Conservation (phyloP, 2,888 invertebrate genomes). For the Acleris sparsana region DNA sequence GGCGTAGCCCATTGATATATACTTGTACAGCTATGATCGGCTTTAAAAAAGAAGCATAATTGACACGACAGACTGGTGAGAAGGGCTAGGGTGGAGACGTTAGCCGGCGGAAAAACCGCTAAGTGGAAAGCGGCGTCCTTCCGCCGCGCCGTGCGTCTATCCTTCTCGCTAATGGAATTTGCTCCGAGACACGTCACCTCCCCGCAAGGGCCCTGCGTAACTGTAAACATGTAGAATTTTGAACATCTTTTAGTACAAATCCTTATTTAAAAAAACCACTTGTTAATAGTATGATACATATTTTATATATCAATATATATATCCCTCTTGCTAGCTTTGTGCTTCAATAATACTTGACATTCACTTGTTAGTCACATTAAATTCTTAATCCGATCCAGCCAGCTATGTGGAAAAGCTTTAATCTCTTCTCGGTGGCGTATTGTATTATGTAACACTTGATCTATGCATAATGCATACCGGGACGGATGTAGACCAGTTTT, state of each 20-base stretch:
- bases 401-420: no score
- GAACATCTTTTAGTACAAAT: conserved; percentile 14
- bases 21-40: conserved; percentile 1
- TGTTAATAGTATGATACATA: no score
- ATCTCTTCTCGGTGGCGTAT: not conserved
- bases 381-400: no score
- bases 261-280: no score
- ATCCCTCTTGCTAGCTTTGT: no score
- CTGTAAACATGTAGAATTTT: conserved; percentile 20
- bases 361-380: no score
- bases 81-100: conserved; percentile 37
- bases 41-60: conserved; percentile 37
- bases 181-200: conserved; percentile 48
- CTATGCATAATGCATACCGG: no score
- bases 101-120: conserved; percentile 54
- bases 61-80: conserved; percentile 37
- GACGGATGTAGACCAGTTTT: not conserved
- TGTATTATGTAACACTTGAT: not conserved
- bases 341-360: no score
- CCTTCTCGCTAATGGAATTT: conserved; percentile 62
- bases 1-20: conserved; percentile 13
- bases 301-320: no score
- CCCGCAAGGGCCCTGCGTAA: conserved; percentile 44
- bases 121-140: conserved; percentile 54
- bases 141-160: conserved; percentile 50